These are phyloP conservation scores for Cladopsammia gracilis DNA, from an alignment of 64 coral and sea anemone genomes.

Conservation along the genomic window DNA sequence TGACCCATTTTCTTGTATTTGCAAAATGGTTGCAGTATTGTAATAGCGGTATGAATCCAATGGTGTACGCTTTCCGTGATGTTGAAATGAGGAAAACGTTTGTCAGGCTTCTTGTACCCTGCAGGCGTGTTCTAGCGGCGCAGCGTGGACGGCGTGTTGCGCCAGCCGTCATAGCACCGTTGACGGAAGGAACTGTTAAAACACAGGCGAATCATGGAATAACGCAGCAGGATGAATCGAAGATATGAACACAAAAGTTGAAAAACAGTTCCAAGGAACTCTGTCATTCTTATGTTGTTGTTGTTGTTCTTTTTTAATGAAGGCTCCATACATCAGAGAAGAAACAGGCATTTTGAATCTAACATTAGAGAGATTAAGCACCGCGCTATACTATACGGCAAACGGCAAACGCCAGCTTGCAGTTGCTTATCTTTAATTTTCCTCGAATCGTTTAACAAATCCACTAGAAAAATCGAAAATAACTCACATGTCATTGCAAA, in stretches of 20 bases:
- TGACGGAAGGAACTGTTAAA: neutral
- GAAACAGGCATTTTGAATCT: too few relatives aligned
- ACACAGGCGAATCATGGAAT: neutral
- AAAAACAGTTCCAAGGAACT: too few relatives aligned
- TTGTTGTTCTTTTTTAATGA: too few relatives aligned
- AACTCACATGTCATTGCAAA: too few relatives aligned
- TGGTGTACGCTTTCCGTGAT: slow-evolving; percentile 70
- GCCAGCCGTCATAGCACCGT: neutral
- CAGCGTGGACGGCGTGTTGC: neutral
- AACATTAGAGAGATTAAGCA: too few relatives aligned
- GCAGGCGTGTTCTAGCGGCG: neutral
- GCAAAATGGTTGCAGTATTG: slow-evolving; percentile 73
- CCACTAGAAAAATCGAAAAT: too few relatives aligned
- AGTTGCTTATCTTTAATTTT: too few relatives aligned
- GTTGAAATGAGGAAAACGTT: slow-evolving; percentile 66
- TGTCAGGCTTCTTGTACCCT: slow-evolving; percentile 36
- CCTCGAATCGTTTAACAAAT: too few relatives aligned
- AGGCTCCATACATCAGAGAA: too few relatives aligned
- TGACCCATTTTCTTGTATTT: slow-evolving; percentile 14
- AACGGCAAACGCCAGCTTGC: too few relatives aligned
- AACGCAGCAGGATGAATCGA: neutral
- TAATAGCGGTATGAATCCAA: slow-evolving; percentile 69
- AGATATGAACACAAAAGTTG: neutral
- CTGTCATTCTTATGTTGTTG: too few relatives aligned
- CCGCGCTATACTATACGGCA: too few relatives aligned